phyloP scores from a whole-genome alignment of 2,113 vertebrate genomes.

The Isurus oxyrinchus region DNA sequence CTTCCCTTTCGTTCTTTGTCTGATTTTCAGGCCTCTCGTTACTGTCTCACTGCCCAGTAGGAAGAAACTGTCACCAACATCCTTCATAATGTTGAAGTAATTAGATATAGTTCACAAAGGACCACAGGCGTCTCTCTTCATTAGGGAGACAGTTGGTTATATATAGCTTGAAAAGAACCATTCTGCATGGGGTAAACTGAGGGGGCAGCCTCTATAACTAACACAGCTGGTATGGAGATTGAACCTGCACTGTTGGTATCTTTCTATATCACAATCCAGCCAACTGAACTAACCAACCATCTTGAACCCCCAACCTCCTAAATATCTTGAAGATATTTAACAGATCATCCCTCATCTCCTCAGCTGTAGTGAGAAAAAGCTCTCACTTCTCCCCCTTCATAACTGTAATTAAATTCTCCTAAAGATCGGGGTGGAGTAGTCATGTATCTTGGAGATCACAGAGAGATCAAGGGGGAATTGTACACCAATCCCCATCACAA shows the following conservation, averaged over 20 bases:
- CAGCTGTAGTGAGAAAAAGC: too few species aligned
- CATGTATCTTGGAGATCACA: neutral
- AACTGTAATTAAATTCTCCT: neutral
- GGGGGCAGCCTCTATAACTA: neutral
- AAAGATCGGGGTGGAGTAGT: neutral
- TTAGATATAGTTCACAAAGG: neutral
- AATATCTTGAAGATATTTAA: neutral
- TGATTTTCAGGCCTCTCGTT: neutral
- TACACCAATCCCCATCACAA: too few species aligned
- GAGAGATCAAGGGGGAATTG: too few species aligned
- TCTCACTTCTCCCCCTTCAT: neutral
- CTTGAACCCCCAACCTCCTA: neutral
- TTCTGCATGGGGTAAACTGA: too few species aligned
- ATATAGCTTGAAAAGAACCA: neutral
- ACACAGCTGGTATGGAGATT: neutral
- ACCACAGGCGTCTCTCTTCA: neutral
- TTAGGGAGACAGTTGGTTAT: neutral
- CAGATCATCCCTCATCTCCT: too few species aligned
- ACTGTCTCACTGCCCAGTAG: neutral
- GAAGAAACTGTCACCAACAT: neutral
- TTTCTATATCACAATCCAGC: too few species aligned
- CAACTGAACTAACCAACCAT: neutral
- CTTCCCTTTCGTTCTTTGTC: neutral
- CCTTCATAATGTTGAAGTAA: neutral
- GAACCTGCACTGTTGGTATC: too few species aligned